Evolutionary conservation across 2,888 invertebrate genomes (phyloP).

Genomic region (Tribolium freemani): DNA sequence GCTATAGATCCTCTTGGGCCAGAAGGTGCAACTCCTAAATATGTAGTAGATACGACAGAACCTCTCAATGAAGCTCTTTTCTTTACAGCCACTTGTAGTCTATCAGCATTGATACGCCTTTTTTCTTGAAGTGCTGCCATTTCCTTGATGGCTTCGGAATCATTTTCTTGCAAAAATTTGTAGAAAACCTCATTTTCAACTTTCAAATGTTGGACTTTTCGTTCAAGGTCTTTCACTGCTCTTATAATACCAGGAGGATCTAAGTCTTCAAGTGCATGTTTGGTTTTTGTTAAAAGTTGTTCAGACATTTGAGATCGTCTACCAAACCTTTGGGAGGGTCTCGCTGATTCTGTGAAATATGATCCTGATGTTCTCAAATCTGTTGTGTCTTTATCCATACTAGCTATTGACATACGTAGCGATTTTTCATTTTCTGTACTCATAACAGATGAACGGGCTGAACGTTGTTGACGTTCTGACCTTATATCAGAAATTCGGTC

Average conservation of each 20-base stretch:
- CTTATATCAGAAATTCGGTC: no score
- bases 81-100: neutral
- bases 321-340: neutral
- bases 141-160: neutral
- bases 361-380: no score
- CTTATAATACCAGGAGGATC: neutral
- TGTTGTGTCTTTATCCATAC: no score
- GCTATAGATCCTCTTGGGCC: no score
- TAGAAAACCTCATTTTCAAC: constrained; percentile 10
- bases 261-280: neutral
- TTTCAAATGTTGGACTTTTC: neutral
- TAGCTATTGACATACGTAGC: no score
- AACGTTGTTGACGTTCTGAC: no score
- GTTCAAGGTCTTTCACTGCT: neutral
- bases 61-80: neutral
- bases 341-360: no score
- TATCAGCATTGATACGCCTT: neutral
- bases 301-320: neutral
- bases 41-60: neutral
- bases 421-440: no score
- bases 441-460: no score
- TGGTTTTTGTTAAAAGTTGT: neutral
- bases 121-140: neutral
- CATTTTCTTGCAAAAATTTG: neutral
- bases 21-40: no score